Base-by-base conservation (phyloP, 2,888 invertebrate species). In the Psococerastis gibbosa region DNA sequence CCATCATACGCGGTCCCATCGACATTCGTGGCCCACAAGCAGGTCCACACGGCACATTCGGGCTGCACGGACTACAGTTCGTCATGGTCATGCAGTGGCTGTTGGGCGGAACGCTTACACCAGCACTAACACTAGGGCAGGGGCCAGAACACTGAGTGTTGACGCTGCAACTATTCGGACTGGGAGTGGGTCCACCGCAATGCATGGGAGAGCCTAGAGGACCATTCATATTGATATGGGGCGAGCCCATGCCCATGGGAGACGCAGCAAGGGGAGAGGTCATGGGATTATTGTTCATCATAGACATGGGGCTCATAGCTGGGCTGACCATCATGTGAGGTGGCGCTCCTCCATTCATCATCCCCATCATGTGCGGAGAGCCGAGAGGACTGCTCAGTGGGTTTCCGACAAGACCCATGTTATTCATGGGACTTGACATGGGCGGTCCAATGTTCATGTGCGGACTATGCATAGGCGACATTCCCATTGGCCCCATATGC, bases 361-460 rank as follows among this genome's bases (percentile, higher is more conserved):
- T 38, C 11, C 38, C 38, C 38, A 38, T 38, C 44, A 48, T 46
- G 16, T 43, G 38, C 2, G 45, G 43, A 2, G 41, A 45, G 2
- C 43, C 45, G 18, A 43, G 32, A 15, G 34, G 33, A 44, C 45
- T 60, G 5, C 69, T 70, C 65, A 70, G 71, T 57, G 54, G 59
- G 11, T 59, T 72, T 65, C 53, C 75, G 71, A 70, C 72, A 60
- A 75, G 73, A 56, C 78, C 77, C 73, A 73, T 75, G 55, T 73
- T 77, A 20, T 75, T 73, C 72, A 76, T 75, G 5, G 75, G 73
- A 52, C 71, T 72, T 44, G 51, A 52, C 47, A 51, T 51, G 13
- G 51, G 49, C 17, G 50, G 49, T 46, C 69, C 69, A 58, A 72
- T 67, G 34, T 70, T 69, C 60, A 72, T 67, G 33, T 71, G 69